These are phyloP conservation scores for Microcaecilia unicolor DNA, from an alignment of 2,797 vertebrate species.

Conservation along the genomic window DNA sequence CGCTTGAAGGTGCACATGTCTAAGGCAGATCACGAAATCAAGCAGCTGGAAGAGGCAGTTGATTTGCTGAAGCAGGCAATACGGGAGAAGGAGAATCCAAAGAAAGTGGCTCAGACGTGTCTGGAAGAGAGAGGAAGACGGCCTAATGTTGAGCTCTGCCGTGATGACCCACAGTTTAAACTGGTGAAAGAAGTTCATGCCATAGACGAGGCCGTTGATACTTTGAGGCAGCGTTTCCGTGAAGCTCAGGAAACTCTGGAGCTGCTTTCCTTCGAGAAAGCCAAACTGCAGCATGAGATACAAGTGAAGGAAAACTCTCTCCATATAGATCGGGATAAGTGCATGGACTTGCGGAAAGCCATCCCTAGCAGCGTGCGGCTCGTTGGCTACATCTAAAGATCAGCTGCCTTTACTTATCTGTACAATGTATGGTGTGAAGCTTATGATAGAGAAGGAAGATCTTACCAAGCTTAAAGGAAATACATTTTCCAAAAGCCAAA, in stretches of 20 bases:
- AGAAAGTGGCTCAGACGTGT: slow-evolving; percentile 49
- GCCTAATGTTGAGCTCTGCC: slow-evolving; percentile 45
- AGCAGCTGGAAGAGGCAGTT: slow-evolving; percentile 55
- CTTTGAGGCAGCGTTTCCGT: slow-evolving; percentile 27
- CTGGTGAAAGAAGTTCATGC: slow-evolving; percentile 36
- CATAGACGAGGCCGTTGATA: slow-evolving; percentile 31
- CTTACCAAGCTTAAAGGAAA: not conserved
- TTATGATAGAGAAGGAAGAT: slow-evolving; percentile 7
- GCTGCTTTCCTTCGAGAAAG: slow-evolving; percentile 39
- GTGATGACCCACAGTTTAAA: slow-evolving; percentile 41
- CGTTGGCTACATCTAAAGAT: slow-evolving; percentile 23
- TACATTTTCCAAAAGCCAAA: slow-evolving; percentile 19
- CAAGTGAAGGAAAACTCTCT: slow-evolving; percentile 47
- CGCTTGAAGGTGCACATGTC: slow-evolving; percentile 43
- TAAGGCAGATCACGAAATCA: slow-evolving; percentile 51
- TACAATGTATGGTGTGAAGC: not conserved
- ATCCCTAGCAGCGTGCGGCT: slow-evolving; percentile 40
- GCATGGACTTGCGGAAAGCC: slow-evolving; percentile 28
- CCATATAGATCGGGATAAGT: slow-evolving; percentile 45
- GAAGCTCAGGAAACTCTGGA: slow-evolving; percentile 31
- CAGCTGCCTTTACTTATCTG: not conserved
- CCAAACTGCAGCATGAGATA: slow-evolving; percentile 34
- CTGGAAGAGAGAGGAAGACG: slow-evolving; percentile 34
- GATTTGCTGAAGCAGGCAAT: slow-evolving; percentile 44
- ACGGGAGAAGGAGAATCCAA: slow-evolving; percentile 42